Conservation (phyloP, 2,797 vertebrate species). For the Pipistrellus pygmaeus region DNA sequence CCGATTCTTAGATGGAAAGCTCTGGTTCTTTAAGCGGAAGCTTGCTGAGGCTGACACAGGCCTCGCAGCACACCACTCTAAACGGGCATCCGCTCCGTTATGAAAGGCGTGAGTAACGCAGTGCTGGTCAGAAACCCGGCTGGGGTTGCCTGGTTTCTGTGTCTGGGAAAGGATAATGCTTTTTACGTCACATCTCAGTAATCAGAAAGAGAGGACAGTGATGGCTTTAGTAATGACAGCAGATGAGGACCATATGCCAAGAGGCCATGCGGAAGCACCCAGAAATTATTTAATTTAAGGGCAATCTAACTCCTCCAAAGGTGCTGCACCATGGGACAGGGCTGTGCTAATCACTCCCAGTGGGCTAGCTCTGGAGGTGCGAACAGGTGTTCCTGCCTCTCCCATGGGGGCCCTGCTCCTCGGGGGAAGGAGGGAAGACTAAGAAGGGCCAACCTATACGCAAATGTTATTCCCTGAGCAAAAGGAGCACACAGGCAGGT, state of each 20-base stretch:
- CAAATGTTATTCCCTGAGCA: neutral
- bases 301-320: neutral
- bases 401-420: slow-evolving; percentile 7
- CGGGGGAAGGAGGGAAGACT: slow-evolving; percentile 47
- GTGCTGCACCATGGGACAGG: neutral
- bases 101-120: rapidly evolving
- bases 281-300: slow-evolving; percentile 52
- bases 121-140: neutral
- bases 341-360: slow-evolving; percentile 48
- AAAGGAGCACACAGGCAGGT: neutral
- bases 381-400: slow-evolving; percentile 52
- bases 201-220: neutral
- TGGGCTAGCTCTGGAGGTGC: slow-evolving; percentile 37
- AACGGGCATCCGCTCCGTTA: neutral
- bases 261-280: slow-evolving; percentile 27
- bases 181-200: neutral
- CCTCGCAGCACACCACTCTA: rapidly evolving
- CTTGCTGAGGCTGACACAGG: too few relatives aligned
- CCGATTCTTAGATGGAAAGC: neutral
- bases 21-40: neutral
- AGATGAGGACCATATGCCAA: slow-evolving; percentile 53
- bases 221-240: slow-evolving; percentile 27
- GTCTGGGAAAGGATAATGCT: neutral
- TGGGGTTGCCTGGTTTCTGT: neutral
- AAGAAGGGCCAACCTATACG: rapidly evolving